Percentiles rank a stretch among this genome's conserved stretches.
These are phyloP conservation scores for Enteromius paludinosus DNA, from an alignment of 2,797 vertebrate species.

Conservation along the genomic window DNA sequence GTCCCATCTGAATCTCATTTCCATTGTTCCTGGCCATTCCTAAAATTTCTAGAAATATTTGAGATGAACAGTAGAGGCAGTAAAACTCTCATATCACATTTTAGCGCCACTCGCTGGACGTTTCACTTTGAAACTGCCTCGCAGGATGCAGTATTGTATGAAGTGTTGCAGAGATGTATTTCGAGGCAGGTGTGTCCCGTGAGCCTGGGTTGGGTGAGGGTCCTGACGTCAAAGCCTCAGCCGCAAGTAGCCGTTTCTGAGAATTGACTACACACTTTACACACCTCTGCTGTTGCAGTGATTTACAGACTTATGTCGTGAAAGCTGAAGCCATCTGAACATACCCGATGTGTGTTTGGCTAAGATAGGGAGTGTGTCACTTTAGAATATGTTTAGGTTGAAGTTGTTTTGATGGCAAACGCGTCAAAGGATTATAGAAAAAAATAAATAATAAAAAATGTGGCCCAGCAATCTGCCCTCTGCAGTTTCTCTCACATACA, in stretches of 20 bases:
- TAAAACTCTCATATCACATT: too few species aligned
- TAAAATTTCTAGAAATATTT: not conserved
- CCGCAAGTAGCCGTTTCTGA: not conserved
- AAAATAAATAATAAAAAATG: not conserved
- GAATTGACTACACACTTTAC: not conserved
- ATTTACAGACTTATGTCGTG: not conserved
- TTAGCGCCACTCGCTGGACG: too few species aligned
- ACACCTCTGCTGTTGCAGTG: not conserved
- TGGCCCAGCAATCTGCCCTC: constrained; percentile 10
- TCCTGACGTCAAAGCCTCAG: too few species aligned
- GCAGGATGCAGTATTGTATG: too few species aligned
- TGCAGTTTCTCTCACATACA: constrained; percentile 15
- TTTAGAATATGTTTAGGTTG: not conserved
- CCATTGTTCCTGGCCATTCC: not conserved
- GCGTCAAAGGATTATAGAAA: not conserved
- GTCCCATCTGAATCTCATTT: not conserved
- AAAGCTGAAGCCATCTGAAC: not conserved
- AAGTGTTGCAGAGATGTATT: too few species aligned
- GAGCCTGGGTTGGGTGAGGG: not conserved
- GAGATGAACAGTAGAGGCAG: too few species aligned
- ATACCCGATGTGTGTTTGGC: not conserved
- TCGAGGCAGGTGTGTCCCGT: too few species aligned
- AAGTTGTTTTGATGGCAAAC: not conserved
- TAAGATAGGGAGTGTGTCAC: not conserved
- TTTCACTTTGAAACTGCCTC: too few species aligned